phyloP scores from a whole-genome alignment of 2,888 invertebrate species.

The Amphipyra berbera region DNA sequence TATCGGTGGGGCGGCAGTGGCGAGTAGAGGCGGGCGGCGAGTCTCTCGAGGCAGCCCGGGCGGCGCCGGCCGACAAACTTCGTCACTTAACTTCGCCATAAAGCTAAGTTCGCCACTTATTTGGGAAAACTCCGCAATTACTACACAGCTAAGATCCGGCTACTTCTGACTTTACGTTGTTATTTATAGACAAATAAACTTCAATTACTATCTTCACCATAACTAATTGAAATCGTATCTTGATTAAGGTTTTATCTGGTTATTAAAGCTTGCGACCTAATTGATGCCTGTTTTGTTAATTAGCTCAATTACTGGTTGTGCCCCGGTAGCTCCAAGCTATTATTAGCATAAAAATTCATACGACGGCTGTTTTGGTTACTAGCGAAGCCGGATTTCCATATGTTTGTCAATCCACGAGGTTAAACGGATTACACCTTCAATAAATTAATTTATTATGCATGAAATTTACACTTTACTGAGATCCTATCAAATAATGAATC shows the following conservation, averaged over 20 bases:
- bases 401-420: slow-evolving; percentile 37
- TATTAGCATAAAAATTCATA: slow-evolving; percentile 50
- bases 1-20: slow-evolving; percentile 18
- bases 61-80: slow-evolving; percentile 78
- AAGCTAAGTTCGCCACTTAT: slow-evolving; percentile 76
- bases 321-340: slow-evolving; percentile 10
- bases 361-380: slow-evolving; percentile 29
- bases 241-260: slow-evolving; percentile 15
- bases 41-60: slow-evolving; percentile 58
- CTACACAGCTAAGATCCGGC: slow-evolving; percentile 63
- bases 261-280: slow-evolving; percentile 12
- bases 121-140: slow-evolving; percentile 71
- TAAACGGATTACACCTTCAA: slow-evolving; percentile 40
- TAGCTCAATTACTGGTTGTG: slow-evolving; percentile 11
- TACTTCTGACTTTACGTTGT: slow-evolving; percentile 63
- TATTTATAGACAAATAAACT: slow-evolving; percentile 65
- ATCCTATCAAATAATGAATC: slow-evolving; percentile 12
- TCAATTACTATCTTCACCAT: slow-evolving; percentile 49
- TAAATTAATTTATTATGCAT: slow-evolving; percentile 47
- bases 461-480: slow-evolving; percentile 29
- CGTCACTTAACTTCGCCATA: slow-evolving; percentile 74
- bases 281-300: slow-evolving; percentile 21
- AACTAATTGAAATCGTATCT: slow-evolving; percentile 22
- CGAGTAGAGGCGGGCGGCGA: slow-evolving; percentile 4
- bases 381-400: slow-evolving; percentile 32